Conservation (phyloP, 2,113 vertebrate species). For the Porphyrio hochstetteri region DNA sequence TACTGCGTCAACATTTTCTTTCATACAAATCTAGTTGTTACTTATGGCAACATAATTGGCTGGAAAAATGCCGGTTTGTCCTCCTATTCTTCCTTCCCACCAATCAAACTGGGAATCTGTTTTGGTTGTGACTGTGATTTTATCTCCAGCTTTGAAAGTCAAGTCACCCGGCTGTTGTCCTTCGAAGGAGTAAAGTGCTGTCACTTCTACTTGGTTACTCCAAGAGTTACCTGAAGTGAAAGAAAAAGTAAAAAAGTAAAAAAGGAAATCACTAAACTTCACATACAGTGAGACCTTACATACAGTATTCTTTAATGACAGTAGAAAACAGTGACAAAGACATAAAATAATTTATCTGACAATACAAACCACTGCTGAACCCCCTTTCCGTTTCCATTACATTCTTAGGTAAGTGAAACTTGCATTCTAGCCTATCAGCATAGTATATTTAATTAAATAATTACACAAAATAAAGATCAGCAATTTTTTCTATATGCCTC, state of each 20-base stretch:
- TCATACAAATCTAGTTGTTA: slow-evolving; percentile 23
- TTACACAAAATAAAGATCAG: background rate
- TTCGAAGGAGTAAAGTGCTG: slow-evolving; percentile 83
- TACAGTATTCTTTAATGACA: background rate
- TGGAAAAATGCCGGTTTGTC: slow-evolving; percentile 91
- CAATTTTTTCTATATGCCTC: background rate
- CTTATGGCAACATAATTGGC: slow-evolving; percentile 90
- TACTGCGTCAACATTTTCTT: background rate
- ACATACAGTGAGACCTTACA: background rate
- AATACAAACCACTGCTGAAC: background rate
- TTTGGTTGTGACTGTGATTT: slow-evolving; percentile 86
- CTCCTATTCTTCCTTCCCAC: slow-evolving; percentile 90
- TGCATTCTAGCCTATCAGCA: background rate
- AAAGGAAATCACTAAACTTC: background rate
- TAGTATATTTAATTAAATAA: background rate
- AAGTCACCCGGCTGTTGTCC: slow-evolving; percentile 92
- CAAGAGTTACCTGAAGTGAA: slow-evolving; percentile 57
- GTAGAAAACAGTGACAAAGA: background rate
- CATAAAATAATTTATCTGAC: background rate
- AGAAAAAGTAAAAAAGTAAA: background rate
- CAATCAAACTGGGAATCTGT: slow-evolving; percentile 93
- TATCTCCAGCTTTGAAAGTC: slow-evolving; percentile 86
- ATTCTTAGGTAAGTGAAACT: background rate
- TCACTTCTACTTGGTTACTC: slow-evolving; percentile 70
- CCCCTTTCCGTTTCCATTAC: background rate